A percentile compares a stretch with the other conserved stretches of the same genome.
phyloP scores from a whole-genome alignment of 1,140 invertebrate genomes.

The Contarinia nasturtii region DNA sequence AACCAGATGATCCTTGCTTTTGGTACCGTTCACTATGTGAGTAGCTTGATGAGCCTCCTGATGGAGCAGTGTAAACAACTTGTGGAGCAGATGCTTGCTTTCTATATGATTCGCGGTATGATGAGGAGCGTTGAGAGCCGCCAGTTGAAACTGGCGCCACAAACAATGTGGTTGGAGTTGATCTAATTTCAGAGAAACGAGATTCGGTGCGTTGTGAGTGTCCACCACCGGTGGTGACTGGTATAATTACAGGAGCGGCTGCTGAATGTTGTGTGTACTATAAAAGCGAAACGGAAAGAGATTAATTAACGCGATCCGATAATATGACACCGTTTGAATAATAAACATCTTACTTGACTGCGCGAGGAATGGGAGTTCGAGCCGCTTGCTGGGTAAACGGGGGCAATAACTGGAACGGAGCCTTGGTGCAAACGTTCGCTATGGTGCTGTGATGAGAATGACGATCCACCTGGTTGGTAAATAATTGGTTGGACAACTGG shows the following conservation, averaged over 20 bases:
- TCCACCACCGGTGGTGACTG: not conserved
- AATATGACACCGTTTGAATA: no score
- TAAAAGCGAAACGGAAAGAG: no score
- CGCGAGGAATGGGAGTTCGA: not conserved
- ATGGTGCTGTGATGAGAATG: not conserved
- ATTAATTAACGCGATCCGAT: no score
- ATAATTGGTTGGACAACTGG: not conserved
- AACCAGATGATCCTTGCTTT: not conserved
- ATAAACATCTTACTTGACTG: not conserved
- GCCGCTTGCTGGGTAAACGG: not conserved
- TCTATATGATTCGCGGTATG: conserved; percentile 4
- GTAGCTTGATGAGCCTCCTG: conserved; percentile 10
- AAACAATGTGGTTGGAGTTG: not conserved
- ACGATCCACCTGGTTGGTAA: not conserved
- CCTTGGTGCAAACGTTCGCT: no score
- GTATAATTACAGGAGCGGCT: not conserved
- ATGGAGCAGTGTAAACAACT: not conserved
- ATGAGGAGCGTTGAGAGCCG: conserved; percentile 11
- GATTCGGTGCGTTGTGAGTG: no score
- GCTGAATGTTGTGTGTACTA: no score
- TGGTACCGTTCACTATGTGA: not conserved
- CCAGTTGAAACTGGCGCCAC: conserved; percentile 5
- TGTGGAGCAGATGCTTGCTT: conserved; percentile 4
- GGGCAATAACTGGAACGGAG: not conserved
- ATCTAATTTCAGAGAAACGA: no score